These are phyloP conservation scores for Murina feae DNA, from an alignment of 2,113 vertebrate species.

Conservation along the genomic window DNA sequence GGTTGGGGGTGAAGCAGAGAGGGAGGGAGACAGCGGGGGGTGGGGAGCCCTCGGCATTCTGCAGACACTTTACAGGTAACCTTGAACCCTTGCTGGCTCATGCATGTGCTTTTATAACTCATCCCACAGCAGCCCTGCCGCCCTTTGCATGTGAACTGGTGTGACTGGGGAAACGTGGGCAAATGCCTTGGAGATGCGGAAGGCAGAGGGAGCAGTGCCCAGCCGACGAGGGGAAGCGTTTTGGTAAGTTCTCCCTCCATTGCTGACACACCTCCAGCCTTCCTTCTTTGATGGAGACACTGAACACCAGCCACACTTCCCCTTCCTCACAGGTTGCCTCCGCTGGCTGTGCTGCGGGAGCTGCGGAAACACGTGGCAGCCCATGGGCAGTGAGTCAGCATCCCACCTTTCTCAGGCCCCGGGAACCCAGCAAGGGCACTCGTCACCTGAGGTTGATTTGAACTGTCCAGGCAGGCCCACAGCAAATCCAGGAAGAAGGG, in stretches of 20 bases:
- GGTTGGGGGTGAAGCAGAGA: neutral
- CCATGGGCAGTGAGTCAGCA: slow-evolving; percentile 38
- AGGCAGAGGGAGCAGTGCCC: neutral
- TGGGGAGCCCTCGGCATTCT: neutral
- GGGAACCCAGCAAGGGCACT: neutral
- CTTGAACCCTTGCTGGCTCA: neutral
- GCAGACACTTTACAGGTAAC: neutral
- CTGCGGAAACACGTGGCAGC: neutral
- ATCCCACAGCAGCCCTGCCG: neutral
- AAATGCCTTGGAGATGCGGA: neutral
- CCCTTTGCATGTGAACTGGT: neutral
- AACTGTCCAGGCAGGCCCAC: neutral
- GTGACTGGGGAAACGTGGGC: neutral
- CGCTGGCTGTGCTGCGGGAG: neutral
- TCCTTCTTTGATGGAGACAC: neutral
- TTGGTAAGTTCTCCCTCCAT: neutral
- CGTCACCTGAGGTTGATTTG: slow-evolving; percentile 5
- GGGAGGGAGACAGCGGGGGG: neutral
- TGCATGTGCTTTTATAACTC: neutral
- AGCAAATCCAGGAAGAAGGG: neutral
- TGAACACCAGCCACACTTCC: neutral
- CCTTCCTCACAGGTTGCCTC: neutral
- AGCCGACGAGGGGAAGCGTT: neutral
- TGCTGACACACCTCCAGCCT: neutral
- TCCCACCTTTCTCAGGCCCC: neutral